phyloP scores from a whole-genome alignment of 2,888 invertebrate genomes.

The Oligia fasciuncula region DNA sequence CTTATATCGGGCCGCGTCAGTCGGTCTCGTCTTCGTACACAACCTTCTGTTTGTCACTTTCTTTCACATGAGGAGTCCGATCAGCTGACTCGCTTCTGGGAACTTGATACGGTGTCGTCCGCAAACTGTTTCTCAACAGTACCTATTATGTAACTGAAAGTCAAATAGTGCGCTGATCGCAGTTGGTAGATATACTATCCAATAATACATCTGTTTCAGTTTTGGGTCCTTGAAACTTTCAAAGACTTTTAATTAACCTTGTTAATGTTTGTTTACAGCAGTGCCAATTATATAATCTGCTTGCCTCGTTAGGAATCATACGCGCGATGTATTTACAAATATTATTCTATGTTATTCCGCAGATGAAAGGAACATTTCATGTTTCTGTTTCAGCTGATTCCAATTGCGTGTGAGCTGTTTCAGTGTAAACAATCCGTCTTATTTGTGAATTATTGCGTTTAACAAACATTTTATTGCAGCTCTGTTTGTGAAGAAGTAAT shows the following conservation, averaged over 20 bases:
- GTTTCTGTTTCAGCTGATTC: constrained; percentile 17
- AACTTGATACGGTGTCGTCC: no score
- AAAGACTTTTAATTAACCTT: background rate
- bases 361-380: constrained; percentile 50
- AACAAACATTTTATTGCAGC: constrained; percentile 19
- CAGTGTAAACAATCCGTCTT: constrained; percentile 27
- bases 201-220: background rate
- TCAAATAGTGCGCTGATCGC: background rate
- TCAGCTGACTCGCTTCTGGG: no score
- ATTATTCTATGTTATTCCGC: constrained; percentile 39
- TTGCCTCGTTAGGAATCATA: constrained; percentile 13
- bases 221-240: background rate
- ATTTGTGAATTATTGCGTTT: constrained; percentile 31
- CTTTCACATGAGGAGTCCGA: no score
- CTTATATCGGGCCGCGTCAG: no score
- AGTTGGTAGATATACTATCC: background rate
- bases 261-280: constrained; percentile 1
- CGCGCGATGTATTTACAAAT: constrained; percentile 46
- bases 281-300: constrained; percentile 22
- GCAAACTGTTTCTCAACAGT: no score
- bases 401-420: constrained; percentile 32
- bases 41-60: no score
- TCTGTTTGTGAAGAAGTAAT: background rate
- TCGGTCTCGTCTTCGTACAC: no score
- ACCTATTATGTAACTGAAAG: no score